Base-by-base conservation (phyloP, 2,888 invertebrate species). In the Ophion ventricosus region DNA sequence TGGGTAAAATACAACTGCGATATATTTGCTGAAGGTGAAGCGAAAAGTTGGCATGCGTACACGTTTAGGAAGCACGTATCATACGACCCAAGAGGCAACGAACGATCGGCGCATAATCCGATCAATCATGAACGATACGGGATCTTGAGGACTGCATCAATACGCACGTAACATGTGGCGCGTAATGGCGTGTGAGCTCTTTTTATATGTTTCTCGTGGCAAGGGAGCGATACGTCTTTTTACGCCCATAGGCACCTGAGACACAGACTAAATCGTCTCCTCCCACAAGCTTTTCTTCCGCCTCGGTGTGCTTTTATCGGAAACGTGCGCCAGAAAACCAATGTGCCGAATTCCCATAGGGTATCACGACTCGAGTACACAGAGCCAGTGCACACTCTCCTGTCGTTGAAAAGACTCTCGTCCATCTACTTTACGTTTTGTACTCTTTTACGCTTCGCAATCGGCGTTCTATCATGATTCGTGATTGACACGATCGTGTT, bases 171-270 rank as follows among this genome's bases (percentile, higher is more conserved):
- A 49, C 61, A 43, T 40, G 56, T 59, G 63, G 26, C 59, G 54
- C 29, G 43, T 35, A 67, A 66, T 61, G 23, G 29, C 54, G 64
- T 61, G 56, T 67, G 54, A 23, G 40, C 73, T 72, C 63, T 49
- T 64, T 56, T 64, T 67, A 49, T 49, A 11, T 17, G 40, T 69
- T 64, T 83, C 82, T 77, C 82, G 63, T 82, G 63, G 54, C 66
- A 80, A 56, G 10, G 80, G 72, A 80, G 77, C 84, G 80, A 83
- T 87, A 84, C 75, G 82, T 85, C 83, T 86, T 84, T 86, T 85
- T 67, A 67, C 82, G 85, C 82, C 64, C 83, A 80, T 80, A 76
- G 57, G 49, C 78, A 83, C 77, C 84, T 73, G 81, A 84, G 77
- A 72, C 78, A 78, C 59, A 56, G 64, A 72, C 70, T 57, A 81